Evolutionary conservation across 2,113 vertebrate species (phyloP), one percentile per base, ranked within the genome.

Genomic region (Patagioenas fasciata): DNA sequence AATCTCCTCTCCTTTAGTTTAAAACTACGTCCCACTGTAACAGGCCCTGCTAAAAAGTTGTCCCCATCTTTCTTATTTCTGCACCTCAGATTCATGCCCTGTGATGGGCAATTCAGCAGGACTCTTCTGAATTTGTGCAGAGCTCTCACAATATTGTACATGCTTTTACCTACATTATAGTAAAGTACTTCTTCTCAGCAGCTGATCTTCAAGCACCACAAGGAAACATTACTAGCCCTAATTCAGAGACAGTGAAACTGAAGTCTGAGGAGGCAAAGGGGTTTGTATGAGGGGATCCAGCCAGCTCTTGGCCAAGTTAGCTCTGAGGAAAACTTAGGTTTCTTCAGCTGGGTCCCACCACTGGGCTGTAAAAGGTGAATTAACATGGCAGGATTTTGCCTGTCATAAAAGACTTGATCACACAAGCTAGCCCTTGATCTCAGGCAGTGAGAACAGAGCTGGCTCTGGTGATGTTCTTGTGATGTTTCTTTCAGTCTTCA

Each of bases 81-180:
- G 8, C 34, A 12, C 32, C 17, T 77, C 1, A 0, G 25, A 15
- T 51, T 56, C 2, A 2, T 16, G 26, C 38, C 15, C 31, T 64
- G 24, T 50, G 19, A 31, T 24, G 6, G 5, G 13, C 9, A 28
- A 5, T 75, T 64, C 15, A 65, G 40, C 11, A 20, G 13, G 38
- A 31, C 3, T 31, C 44, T 18, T 47, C 44, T 47, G 44, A 47
- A 19, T 47, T 80, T 61, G 14, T 62, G 9, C 31, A 34, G 25
- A 34, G 7, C 10, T 86, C 5, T 32, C 38, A 48, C 23, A 15
- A 69, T 48, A 4, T 17, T 3, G 1, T 36, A 26, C 9, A 29
- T 25, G 2, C 51, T 69, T 77, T 87, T 61, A 48, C 12, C 7
- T 61, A 86, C 73, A 51, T 38, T 66, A 58, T 62, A 53, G 28